Evolutionary conservation across 2,888 invertebrate genomes (phyloP).

Genomic region (Polyploca ridens): DNA sequence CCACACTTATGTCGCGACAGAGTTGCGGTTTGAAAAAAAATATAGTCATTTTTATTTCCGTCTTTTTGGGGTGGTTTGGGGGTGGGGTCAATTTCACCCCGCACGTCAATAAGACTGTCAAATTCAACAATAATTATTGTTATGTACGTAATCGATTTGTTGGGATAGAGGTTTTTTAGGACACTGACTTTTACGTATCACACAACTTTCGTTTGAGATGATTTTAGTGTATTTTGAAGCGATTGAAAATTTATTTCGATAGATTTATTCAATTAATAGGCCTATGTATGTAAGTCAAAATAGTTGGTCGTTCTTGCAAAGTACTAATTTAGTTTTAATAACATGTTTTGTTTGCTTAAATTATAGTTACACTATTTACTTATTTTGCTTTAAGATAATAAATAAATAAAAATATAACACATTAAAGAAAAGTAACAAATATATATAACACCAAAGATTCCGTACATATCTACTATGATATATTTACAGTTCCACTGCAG

Average conservation of each 20-base stretch:
- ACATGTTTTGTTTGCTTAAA: no score
- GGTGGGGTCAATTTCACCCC: conserved; percentile 25
- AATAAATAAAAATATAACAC: no score
- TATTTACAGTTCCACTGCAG: neutral
- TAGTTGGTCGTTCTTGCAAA: no score
- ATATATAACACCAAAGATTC: neutral
- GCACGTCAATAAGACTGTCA: conserved; percentile 34
- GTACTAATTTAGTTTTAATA: no score
- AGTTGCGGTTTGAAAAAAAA: conserved; percentile 58
- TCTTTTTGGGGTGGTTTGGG: conserved; percentile 31
- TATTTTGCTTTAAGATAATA: no score
- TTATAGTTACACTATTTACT: no score
- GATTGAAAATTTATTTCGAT: no score
- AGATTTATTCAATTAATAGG: no score
- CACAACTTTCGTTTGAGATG: no score
- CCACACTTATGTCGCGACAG: conserved; percentile 59
- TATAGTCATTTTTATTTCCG: conserved; percentile 56
- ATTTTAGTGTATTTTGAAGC: no score
- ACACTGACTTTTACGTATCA: neutral
- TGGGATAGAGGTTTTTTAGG: conserved; percentile 26
- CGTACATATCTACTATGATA: neutral
- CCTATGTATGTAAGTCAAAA: no score
- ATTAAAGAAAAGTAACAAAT: no score
- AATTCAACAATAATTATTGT: conserved; percentile 43
- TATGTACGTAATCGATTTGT: conserved; percentile 48